A percentile compares a stretch with the other conserved stretches of the same genome.
phyloP scores from a whole-genome alignment of 1,140 invertebrate species.

The Psilanteris sp. region DNA sequence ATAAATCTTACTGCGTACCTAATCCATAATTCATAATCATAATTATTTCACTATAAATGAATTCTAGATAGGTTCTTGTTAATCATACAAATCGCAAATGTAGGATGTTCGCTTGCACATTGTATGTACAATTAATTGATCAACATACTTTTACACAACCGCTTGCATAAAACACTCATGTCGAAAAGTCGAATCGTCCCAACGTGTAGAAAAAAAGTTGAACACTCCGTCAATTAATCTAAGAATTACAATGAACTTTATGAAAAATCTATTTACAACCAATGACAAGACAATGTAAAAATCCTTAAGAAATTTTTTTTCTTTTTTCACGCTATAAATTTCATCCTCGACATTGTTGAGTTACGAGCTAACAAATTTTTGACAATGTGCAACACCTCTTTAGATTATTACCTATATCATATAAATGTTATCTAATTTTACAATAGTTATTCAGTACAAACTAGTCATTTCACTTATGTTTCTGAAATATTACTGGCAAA shows the following conservation, averaged over 20 bases:
- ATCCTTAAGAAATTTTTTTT: constrained; percentile 44
- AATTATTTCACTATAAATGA: constrained; percentile 20
- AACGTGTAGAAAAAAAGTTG: constrained; percentile 36
- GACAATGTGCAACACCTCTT: constrained; percentile 46
- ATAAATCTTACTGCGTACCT: constrained; percentile 32
- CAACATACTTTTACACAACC: constrained; percentile 10
- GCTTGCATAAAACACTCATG: constrained; percentile 25
- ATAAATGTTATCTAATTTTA: constrained; percentile 46
- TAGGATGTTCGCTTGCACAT: constrained; percentile 19
- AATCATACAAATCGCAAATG: constrained; percentile 30
- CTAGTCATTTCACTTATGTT: constrained; percentile 37
- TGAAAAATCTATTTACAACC: constrained; percentile 55
- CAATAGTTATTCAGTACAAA: constrained; percentile 39
- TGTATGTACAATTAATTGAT: constrained; percentile 25
- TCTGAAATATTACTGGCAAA: constrained; percentile 35
- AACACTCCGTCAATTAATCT: constrained; percentile 46
- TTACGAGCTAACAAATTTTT: constrained; percentile 29
- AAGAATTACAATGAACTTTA: constrained; percentile 47
- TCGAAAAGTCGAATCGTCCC: constrained; percentile 23
- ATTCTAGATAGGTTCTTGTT: constrained; percentile 15
- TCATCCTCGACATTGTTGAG: constrained; percentile 17
- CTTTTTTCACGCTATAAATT: constrained; percentile 39
- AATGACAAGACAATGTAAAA: constrained; percentile 53
- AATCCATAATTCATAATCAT: constrained; percentile 17
- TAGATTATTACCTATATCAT: constrained; percentile 39